Conservation (phyloP, 2,888 invertebrate genomes). For the Panorpa germanica region DNA sequence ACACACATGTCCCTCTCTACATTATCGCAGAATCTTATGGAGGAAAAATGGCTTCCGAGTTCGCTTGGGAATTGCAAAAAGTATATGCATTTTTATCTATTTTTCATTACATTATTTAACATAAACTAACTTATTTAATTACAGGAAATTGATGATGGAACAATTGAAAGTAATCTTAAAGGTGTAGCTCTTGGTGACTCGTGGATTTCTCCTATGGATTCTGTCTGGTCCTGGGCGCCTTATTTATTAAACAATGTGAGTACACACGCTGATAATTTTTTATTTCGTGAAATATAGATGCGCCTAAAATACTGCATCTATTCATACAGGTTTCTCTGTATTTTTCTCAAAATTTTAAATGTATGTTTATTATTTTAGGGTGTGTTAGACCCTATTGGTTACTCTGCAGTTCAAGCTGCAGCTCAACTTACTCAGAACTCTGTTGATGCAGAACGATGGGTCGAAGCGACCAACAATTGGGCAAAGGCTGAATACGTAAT, state of each 20-base stretch:
- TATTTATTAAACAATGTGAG: slow-evolving; percentile 49
- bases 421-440: slow-evolving; percentile 35
- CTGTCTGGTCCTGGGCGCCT: slow-evolving; percentile 67
- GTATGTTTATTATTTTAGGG: slow-evolving; percentile 23
- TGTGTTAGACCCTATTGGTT: slow-evolving; percentile 47
- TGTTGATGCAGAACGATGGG: slow-evolving; percentile 35
- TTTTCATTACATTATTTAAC: slow-evolving; percentile 2
- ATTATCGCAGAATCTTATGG: slow-evolving; percentile 85
- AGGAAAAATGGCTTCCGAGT: slow-evolving; percentile 82
- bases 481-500: slow-evolving; percentile 40
- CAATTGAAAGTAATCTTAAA: slow-evolving; percentile 45
- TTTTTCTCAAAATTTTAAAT: slow-evolving; percentile 1
- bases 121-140: slow-evolving; percentile 11
- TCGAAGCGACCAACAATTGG: slow-evolving; percentile 43
- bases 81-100: slow-evolving; percentile 18
- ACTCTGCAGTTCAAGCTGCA: slow-evolving; percentile 31
- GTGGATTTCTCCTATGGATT: slow-evolving; percentile 79
- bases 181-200: slow-evolving; percentile 76
- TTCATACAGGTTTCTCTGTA: slow-evolving; percentile 1
- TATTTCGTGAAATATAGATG: slow-evolving; percentile 1
- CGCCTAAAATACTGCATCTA: slow-evolving; percentile 6
- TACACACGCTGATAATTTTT: slow-evolving; percentile 3
- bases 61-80: slow-evolving; percentile 39
- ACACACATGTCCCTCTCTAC: slow-evolving; percentile 54
- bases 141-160: slow-evolving; percentile 40